Conservation (phyloP, 1,140 invertebrate species). For the Trinorchestia longiramus region DNA sequence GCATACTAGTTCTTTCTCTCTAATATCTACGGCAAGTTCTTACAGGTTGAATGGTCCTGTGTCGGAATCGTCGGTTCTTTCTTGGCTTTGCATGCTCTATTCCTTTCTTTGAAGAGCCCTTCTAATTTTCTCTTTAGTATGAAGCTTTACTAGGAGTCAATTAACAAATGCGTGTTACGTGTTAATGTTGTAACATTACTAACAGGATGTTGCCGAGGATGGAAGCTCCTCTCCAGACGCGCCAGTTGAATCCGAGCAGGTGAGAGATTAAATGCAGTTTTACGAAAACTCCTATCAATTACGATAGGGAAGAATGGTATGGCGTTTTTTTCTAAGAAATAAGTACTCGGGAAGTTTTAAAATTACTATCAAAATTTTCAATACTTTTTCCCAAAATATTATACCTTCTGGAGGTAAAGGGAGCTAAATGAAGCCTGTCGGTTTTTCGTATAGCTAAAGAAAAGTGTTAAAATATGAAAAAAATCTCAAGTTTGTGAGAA, state of each 20-base stretch:
- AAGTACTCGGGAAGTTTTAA: too few relatives aligned
- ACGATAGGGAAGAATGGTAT: too few relatives aligned
- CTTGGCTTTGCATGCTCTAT: slow-evolving; percentile 34
- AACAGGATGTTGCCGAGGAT: slow-evolving; percentile 17
- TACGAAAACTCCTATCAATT: too few relatives aligned
- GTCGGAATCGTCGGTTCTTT: slow-evolving; percentile 22
- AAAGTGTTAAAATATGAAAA: too few relatives aligned
- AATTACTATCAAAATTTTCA: too few relatives aligned
- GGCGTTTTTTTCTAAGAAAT: too few relatives aligned
- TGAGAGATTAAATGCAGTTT: background rate
- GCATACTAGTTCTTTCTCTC: background rate
- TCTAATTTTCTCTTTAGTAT: background rate
- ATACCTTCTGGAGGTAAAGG: too few relatives aligned
- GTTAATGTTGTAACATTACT: background rate
- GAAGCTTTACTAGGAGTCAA: background rate
- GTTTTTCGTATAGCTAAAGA: too few relatives aligned
- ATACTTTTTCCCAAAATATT: too few relatives aligned
- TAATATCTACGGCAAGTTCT: background rate
- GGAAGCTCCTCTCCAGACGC: background rate
- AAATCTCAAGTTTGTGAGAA: too few relatives aligned
- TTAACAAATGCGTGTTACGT: background rate
- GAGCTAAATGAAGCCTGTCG: too few relatives aligned
- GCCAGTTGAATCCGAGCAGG: background rate
- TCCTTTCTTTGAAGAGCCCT: background rate
- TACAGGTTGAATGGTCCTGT: background rate